Evolutionary conservation across 2,888 invertebrate species (phyloP).

Genomic region (Tineola bisselliella): DNA sequence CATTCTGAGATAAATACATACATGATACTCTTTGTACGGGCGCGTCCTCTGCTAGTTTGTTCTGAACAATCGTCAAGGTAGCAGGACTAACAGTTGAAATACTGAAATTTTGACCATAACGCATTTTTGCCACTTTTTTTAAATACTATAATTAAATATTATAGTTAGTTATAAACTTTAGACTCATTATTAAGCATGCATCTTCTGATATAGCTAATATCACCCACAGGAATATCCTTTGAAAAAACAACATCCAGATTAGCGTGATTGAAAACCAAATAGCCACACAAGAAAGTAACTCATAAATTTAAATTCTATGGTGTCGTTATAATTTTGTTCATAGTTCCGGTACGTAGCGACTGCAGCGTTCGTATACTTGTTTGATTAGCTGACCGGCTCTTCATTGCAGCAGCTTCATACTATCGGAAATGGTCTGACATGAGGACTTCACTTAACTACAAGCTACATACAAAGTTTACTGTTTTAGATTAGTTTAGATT

Average conservation of each 20-base stretch:
- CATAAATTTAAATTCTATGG: neutral
- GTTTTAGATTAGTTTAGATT: too few species aligned
- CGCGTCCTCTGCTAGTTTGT: neutral
- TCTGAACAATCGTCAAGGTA: neutral
- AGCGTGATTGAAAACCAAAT: too few species aligned
- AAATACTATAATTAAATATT: too few species aligned
- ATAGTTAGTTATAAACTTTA: too few species aligned
- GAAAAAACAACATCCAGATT: too few species aligned
- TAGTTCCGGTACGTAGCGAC: neutral
- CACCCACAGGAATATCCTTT: too few species aligned
- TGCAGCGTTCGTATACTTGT: conserved; percentile 2
- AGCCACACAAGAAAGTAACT: too few species aligned
- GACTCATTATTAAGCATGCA: too few species aligned
- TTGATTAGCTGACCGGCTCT: conserved; percentile 9
- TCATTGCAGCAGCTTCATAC: conserved; percentile 1
- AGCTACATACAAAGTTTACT: too few species aligned
- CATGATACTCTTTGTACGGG: neutral
- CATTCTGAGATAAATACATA: conserved; percentile 6
- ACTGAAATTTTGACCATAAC: neutral
- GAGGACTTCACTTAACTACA: neutral
- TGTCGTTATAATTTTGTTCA: neutral
- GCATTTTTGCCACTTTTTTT: neutral
- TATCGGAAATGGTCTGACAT: neutral
- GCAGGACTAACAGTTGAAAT: neutral
- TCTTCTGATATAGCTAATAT: too few species aligned